Evolutionary conservation across 2,888 invertebrate genomes (phyloP).

Genomic region (Eutolmus rufibarbis): DNA sequence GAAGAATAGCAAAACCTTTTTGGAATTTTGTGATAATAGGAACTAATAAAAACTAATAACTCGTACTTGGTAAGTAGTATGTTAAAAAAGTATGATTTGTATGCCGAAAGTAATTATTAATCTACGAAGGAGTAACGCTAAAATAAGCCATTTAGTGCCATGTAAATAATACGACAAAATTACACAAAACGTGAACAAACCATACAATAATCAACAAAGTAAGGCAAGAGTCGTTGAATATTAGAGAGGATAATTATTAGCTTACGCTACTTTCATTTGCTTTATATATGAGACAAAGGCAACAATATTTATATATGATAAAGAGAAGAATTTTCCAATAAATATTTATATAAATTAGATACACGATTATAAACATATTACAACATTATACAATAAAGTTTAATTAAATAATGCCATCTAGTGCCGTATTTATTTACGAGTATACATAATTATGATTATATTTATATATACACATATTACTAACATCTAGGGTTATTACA

Average conservation of each 20-base stretch:
- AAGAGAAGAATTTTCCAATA: slow-evolving; percentile 37
- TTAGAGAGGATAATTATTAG: slow-evolving; percentile 23
- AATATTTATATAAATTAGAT: slow-evolving; percentile 38
- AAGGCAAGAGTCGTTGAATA: slow-evolving; percentile 9
- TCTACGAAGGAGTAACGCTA: slow-evolving; percentile 21
- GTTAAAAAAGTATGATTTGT: slow-evolving; percentile 29
- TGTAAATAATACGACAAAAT: slow-evolving; percentile 37
- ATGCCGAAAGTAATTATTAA: slow-evolving; percentile 26
- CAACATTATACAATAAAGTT: slow-evolving; percentile 39
- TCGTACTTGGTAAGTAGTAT: slow-evolving; percentile 34
- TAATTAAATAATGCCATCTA: slow-evolving; percentile 47
- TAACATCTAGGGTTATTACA: slow-evolving; percentile 25
- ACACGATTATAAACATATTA: slow-evolving; percentile 31
- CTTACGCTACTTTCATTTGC: slow-evolving; percentile 38
- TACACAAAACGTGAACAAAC: slow-evolving; percentile 34
- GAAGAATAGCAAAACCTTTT: slow-evolving; percentile 39
- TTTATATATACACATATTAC: slow-evolving; percentile 40
- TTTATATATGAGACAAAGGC: slow-evolving; percentile 25
- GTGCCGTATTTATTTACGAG: slow-evolving; percentile 47
- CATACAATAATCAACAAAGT: slow-evolving; percentile 33
- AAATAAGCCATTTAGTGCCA: slow-evolving; percentile 41
- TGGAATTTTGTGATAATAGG: slow-evolving; percentile 40
- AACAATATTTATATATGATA: slow-evolving; percentile 39
- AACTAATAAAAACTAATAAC: slow-evolving; percentile 38
- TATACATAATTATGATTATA: slow-evolving; percentile 43